Conservation (phyloP, 2,888 invertebrate genomes). For the Ischnus inquisitorius region DNA sequence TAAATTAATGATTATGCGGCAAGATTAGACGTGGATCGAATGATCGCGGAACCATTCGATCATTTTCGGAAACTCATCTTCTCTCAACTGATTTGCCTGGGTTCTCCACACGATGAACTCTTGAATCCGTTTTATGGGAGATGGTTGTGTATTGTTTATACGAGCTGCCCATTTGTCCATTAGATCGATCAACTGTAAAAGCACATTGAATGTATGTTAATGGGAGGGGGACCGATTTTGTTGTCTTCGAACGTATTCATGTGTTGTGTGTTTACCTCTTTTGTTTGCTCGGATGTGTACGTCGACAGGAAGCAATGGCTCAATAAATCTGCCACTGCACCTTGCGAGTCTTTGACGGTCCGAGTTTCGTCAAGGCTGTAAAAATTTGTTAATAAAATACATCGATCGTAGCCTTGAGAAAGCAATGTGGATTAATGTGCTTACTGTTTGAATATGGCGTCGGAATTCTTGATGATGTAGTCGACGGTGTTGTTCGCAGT, state of each 20-base stretch:
- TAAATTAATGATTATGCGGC: too few relatives aligned
- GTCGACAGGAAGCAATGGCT: slow-evolving; percentile 9
- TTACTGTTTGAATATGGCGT: slow-evolving; percentile 65
- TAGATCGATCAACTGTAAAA: slow-evolving; percentile 57
- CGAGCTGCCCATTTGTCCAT: slow-evolving; percentile 29
- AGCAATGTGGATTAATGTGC: background rate
- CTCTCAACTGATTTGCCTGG: slow-evolving; percentile 50
- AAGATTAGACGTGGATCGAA: background rate
- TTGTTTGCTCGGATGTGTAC: slow-evolving; percentile 50
- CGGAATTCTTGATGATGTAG: slow-evolving; percentile 69
- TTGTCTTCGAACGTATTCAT: too few relatives aligned
- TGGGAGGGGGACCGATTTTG: too few relatives aligned
- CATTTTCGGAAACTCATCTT: slow-evolving; percentile 55
- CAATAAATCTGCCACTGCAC: too few relatives aligned
- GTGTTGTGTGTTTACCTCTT: slow-evolving; percentile 54
- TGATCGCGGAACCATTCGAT: slow-evolving; percentile 64
- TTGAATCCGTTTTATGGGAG: background rate
- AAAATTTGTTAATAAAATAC: too few relatives aligned
- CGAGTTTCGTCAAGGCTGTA: too few relatives aligned
- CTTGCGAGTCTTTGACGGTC: too few relatives aligned
- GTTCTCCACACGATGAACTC: slow-evolving; percentile 40
- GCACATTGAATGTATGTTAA: background rate
- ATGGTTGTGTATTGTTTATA: background rate
- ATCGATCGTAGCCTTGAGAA: too few relatives aligned
- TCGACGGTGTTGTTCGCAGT: slow-evolving; percentile 68